phyloP scores from a whole-genome alignment of 2,797 vertebrate genomes.

The Denticeps clupeoides region DNA sequence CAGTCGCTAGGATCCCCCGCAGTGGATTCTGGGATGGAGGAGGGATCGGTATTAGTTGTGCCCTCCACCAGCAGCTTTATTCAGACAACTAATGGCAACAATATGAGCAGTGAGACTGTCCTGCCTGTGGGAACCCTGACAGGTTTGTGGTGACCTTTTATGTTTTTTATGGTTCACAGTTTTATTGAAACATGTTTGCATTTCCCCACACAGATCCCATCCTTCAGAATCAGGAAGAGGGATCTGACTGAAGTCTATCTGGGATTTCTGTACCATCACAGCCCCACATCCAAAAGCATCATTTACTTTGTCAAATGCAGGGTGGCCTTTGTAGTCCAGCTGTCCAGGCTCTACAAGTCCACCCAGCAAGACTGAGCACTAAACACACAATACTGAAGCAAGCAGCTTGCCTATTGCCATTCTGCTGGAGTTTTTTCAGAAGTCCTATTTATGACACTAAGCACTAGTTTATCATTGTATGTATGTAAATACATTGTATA shows the following conservation, averaged over 20 bases:
- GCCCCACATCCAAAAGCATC: too few species aligned
- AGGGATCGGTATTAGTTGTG: conserved; percentile 77
- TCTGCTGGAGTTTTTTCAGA: too few species aligned
- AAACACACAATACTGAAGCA: too few species aligned
- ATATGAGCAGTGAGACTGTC: conserved; percentile 62
- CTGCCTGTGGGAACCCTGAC: conserved; percentile 71
- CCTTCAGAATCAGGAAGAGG: conserved; percentile 84
- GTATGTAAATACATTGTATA: too few species aligned
- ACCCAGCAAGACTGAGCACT: too few species aligned
- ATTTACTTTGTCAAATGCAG: too few species aligned
- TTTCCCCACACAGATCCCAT: conserved; percentile 75
- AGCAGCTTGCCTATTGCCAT: too few species aligned
- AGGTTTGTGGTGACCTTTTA: conserved; percentile 36
- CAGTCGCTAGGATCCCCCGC: conserved; percentile 64
- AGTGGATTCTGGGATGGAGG: conserved; percentile 64
- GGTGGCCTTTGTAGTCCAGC: too few species aligned
- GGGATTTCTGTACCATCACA: too few species aligned
- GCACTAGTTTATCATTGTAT: too few species aligned
- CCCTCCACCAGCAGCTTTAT: conserved; percentile 83
- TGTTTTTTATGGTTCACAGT: background rate
- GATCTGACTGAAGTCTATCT: conserved; percentile 68
- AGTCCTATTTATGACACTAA: too few species aligned
- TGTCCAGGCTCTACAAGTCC: too few species aligned
- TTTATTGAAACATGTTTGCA: background rate
- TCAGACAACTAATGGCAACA: conserved; percentile 39